Conservation (phyloP, 1,140 invertebrate genomes). For the Carposina sasakii region DNA sequence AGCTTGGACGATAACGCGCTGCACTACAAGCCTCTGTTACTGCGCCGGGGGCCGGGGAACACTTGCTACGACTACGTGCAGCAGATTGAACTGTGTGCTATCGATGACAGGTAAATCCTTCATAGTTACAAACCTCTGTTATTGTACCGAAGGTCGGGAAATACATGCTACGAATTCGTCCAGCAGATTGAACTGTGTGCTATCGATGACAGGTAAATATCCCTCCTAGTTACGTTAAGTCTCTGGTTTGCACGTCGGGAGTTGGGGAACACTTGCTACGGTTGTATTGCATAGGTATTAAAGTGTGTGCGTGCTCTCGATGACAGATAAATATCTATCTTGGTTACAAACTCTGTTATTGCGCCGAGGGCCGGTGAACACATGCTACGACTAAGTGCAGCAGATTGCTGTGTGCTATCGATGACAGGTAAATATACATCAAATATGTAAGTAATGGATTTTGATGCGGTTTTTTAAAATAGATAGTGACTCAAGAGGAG, state of each 20-base stretch:
- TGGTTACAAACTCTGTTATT: constrained; percentile 53
- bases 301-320: constrained; percentile 41
- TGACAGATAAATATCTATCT: constrained; percentile 25
- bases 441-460: too few species aligned
- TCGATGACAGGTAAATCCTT: constrained; percentile 33
- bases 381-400: constrained; percentile 83
- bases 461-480: too few species aligned
- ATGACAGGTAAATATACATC: constrained; percentile 31
- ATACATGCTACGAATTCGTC: constrained; percentile 81
- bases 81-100: constrained; percentile 70
- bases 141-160: constrained; percentile 80
- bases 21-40: constrained; percentile 42
- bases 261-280: constrained; percentile 81
- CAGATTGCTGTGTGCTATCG: constrained; percentile 70
- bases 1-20: constrained; percentile 46
- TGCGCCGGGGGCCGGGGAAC: constrained; percentile 81
- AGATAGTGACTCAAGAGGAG: too few species aligned
- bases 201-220: constrained; percentile 34
- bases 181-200: constrained; percentile 75
- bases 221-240: too few species aligned
- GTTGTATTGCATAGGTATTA: constrained; percentile 80
- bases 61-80: constrained; percentile 83
- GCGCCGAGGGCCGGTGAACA: constrained; percentile 81
- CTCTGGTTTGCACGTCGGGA: constrained; percentile 77
- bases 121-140: constrained; percentile 40